Base-by-base conservation (phyloP, 2,113 vertebrate genomes). In the Austrofundulus limnaeus region DNA sequence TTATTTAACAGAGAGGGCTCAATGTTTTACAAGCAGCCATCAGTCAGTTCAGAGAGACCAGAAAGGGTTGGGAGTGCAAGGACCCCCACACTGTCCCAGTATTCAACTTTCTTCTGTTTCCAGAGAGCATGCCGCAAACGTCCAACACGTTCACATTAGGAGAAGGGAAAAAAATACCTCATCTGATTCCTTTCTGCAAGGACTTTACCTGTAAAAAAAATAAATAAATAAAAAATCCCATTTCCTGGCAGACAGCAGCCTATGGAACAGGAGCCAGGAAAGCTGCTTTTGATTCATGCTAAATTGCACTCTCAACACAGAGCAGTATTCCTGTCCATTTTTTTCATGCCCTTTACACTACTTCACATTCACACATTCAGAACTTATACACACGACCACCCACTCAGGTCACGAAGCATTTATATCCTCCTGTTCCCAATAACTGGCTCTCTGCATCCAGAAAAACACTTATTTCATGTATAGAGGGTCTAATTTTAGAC, bases 281-380 rank as follows among this genome's bases (percentile, higher is more conserved):
- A 89, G 86, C 88, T 89, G 85, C 78, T 88, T 91, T 89, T 85
- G 88, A 90, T 90, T 89, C 88, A 84, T 89, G 85, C 73, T 90
- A 90, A 90, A 90, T 90, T 88, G 78, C 87, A 84, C 80, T 81
- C 75, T 83, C 80, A 82, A 88, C 83, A 83, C 78, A 79, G 80
- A 88, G 51, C 76, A 83, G 78, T 83, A 81, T 86, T 85, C 66
- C 83, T 76, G 78, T 80, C 68, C 63, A 70, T 90, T 82, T 86
- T 90, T 82, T 87, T 87, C 80, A 87, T 86, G 66, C 69, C 72
- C 80, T 80, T 85, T 64, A 83, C 70, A 62, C 60, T 63, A 78
- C 59, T 81, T 77, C 71, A 81, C 64, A 59, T 67, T 71, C 56
- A 69, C 67, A 70, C 77, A 34, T 66, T 49, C 54, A 64, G 49